Base-by-base conservation (phyloP, 2,113 vertebrate species). In the Nyctibius bracteatus region DNA sequence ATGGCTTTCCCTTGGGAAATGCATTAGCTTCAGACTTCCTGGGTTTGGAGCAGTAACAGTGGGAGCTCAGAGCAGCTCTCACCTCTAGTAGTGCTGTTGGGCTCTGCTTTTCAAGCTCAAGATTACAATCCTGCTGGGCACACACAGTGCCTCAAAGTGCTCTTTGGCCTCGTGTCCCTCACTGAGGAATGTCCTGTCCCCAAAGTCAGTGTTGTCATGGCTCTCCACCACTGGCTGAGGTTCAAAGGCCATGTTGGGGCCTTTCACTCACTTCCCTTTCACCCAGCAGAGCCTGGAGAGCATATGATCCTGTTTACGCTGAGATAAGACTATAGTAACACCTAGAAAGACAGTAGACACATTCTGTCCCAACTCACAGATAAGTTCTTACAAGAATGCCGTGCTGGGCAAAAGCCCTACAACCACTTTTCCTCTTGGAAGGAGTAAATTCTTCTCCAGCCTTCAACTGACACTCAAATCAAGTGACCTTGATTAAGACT, bases 321-420 rank as follows among this genome's bases (percentile, higher is more conserved):
- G 78, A 87, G 57, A 49, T 28, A 14, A 49, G 27, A 37, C 23
- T 71, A 67, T 5, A 90, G 49, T 39, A 82, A 91, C 49, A 88
- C 62, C 81, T 88, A 84, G 65, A 93, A 83, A 88, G 20, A 83
- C 49, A 81, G 47, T 52, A 78, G 81, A 67, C 8, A 9, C 22
- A 5, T 41, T 85, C 84, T 81, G 70, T 46, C 70, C 54, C 39
- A 58, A 35, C 37, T 46, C 80, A 78, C 31, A 84, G 80, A 93
- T 72, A 91, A 96, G 63, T 41, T 78, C 62, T 84, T 67, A 55
- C 20, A 96, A 71, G 89, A 96, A 96, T 91, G 70, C 23, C 91
- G 78, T 39, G 11, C 44, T 72, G 66, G 84, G 57, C 66, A 95
- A 87, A 94, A 96, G 73, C 81, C 47, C 70, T 75, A 30, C 31